Base-by-base conservation (phyloP, 1,140 invertebrate genomes). In the Drosophila neocordata region DNA sequence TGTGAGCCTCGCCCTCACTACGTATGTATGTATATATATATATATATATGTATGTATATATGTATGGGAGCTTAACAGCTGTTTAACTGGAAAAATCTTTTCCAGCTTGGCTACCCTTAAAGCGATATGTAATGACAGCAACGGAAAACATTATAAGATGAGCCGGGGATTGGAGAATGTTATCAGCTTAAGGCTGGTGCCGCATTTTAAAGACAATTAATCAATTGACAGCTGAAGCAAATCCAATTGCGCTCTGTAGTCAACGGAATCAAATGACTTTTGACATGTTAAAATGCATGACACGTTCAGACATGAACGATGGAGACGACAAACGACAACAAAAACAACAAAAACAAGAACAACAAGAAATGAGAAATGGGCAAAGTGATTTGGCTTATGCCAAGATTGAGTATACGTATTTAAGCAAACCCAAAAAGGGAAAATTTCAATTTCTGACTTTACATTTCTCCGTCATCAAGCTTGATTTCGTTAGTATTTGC, bases 191-290 rank as follows among this genome's bases (percentile, higher is more conserved):
- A 48, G 41, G 18, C 18, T 7, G 11, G 41, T 18, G 18, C 41
- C 41, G 11, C 41, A 48, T 48, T 55, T 85, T 69, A 57, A 71
- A 72, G 69, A 65, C 65, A 66, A 77, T 69, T 75, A 78, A 77
- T 81, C 83, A 68, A 81, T 74, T 68, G 67, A 24, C 38, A 41
- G 24, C 31, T 65, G 65, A 55, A 61, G 37, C 22, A 31, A 13
- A 35, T 57, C 69, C 69, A 76, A 76, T 75, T 75, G 69, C 27
- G 67, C 53, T n/a, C 34, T 24, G 41, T 60, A 58, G 34, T 59
- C 64, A 37, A 12, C 60, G 31, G 48, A 56, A 37, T 76, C 53
- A 52, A 57, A 63, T 41, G 57, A 65, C 37, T 57, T 41, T 58
- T 65, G 55, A 34, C 55, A 57, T 41, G 37, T 37, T 63, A 52